phyloP scores from a whole-genome alignment of 2,797 vertebrate species.

The Carduelis carduelis region DNA sequence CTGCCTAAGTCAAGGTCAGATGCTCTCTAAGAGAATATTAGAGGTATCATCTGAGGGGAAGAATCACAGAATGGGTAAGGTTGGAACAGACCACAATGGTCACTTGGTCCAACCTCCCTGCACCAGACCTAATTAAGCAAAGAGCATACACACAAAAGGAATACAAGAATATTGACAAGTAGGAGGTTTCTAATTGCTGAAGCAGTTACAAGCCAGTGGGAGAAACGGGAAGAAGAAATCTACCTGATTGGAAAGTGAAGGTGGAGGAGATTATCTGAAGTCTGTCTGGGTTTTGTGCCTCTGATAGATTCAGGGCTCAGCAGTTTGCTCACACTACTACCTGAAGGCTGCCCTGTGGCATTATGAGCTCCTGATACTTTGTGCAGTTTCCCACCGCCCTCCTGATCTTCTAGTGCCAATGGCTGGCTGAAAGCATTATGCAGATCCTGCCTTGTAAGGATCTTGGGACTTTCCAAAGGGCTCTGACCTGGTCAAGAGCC shows the following conservation, averaged over 20 bases:
- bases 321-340: not conserved
- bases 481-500: not conserved
- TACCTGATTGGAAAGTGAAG: not conserved
- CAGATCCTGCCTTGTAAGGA: not conserved
- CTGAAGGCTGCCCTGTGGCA: not conserved
- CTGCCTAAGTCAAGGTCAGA: not conserved
- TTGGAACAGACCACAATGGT: not conserved
- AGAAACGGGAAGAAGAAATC: not conserved
- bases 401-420: not conserved
- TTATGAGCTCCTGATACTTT: not conserved
- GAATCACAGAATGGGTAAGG: not conserved
- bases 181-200: not conserved
- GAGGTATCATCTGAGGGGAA: not conserved
- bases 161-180: not conserved
- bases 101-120: not conserved
- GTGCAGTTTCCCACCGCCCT: not conserved
- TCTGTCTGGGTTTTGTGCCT: not conserved
- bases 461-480: not conserved
- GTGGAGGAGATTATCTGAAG: not conserved
- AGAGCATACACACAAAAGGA: not conserved
- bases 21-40: not conserved
- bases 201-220: not conserved
- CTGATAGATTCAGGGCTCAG: not conserved
- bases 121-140: not conserved
- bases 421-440: not conserved